Base-by-base conservation (phyloP, 2,797 vertebrate species). In the Heterohyrax brucei region DNA sequence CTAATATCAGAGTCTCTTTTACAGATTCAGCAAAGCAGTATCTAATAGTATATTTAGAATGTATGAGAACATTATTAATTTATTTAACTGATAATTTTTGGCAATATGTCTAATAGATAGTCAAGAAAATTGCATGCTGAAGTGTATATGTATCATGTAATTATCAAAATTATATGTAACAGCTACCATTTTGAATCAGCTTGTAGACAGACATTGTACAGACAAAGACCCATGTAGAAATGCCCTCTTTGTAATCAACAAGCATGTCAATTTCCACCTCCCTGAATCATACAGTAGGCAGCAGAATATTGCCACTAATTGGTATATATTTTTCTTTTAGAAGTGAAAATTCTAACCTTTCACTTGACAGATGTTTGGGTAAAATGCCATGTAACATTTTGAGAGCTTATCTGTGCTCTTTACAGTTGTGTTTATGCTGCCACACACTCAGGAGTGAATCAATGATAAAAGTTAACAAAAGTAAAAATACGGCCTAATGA, bases 311-410 rank as follows among this genome's bases (percentile, higher is more conserved):
- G 93, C 81, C 97, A 88, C 97, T 98, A 98, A 98, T 98, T 98
- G 97, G 98, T 97, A 97, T 96, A 90, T 98, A 96, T 98, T 98
- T 98, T 98, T 95, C 97, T 98, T 97, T 96, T 97, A 97, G 97
- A 98, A 98, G 96, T 98, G 97, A 98, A 97, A 98, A 98, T 98
- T 97, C 97, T 99, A 99, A 98, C 98, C 98, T 98, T 99, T 98
- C 95, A 95, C 97, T 98, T 98, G 98, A 98, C 98, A 98, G 97
- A 98, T 98, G 95, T 95, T 98, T 97, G 97, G 96, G 96, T 97
- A 98, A 98, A 98, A 98, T 98, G 98, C 89, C 98, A 98, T 94
- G 95, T 93, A 98, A 98, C 97, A 98, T 98, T 98, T 98, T 98
- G 98, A 98, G 97, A 98, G 97, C 97, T 98, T 98, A 97, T 97